Evolutionary conservation across 2,888 invertebrate genomes (phyloP).

Genomic region (Aelia acuminata): DNA sequence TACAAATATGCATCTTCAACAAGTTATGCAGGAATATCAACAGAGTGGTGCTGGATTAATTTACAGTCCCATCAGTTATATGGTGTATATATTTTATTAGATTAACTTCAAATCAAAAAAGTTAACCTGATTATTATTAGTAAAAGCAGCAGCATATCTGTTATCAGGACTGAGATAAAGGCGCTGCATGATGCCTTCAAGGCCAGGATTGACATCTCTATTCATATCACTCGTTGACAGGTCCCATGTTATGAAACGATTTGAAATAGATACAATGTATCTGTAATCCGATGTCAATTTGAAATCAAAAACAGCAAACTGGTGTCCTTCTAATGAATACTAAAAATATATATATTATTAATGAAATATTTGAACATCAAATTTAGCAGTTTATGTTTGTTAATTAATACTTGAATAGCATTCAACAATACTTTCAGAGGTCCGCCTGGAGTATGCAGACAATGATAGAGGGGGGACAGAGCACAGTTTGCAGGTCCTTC

Average conservation of each 20-base stretch:
- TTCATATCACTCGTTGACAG: constrained; percentile 95
- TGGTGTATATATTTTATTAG: too few species aligned
- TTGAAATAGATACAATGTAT: constrained; percentile 96
- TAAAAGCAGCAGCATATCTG: constrained; percentile 94
- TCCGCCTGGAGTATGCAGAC: constrained; percentile 98
- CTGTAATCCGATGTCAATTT: constrained; percentile 90
- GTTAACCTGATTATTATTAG: constrained; percentile 91
- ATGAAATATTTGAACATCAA: constrained; percentile 40
- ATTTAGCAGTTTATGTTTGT: not conserved
- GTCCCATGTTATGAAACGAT: constrained; percentile 97
- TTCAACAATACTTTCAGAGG: constrained; percentile 84
- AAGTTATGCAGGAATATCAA: not conserved
- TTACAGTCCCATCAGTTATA: not conserved
- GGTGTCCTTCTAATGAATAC: constrained; percentile 98
- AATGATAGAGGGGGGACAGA: constrained; percentile 93
- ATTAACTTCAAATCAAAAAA: not conserved
- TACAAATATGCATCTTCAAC: too few species aligned
- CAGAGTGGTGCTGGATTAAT: not conserved
- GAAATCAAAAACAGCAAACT: constrained; percentile 96
- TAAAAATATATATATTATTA: constrained; percentile 69
- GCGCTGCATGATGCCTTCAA: constrained; percentile 97
- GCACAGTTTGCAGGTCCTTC: constrained; percentile 92
- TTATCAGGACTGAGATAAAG: constrained; percentile 94
- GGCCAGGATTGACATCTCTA: constrained; percentile 90
- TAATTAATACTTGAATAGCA: not conserved